These are phyloP conservation scores for Tryphoninae sp. DNA, from an alignment of 2,888 invertebrate species.

Conservation along the genomic window DNA sequence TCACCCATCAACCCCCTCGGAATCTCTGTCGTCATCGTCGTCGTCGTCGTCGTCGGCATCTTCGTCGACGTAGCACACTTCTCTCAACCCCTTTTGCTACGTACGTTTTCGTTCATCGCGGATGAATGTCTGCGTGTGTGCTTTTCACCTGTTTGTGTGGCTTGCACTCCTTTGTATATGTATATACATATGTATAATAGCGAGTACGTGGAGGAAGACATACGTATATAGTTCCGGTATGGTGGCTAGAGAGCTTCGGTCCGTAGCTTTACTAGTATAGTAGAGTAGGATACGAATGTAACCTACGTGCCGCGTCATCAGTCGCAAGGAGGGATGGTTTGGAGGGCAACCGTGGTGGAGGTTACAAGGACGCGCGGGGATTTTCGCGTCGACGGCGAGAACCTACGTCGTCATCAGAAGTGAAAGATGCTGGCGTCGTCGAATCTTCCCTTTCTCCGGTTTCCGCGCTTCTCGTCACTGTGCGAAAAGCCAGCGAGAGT, in stretches of 20 bases:
- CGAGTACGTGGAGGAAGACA: neutral
- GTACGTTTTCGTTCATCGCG: conserved; percentile 52
- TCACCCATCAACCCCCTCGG: conserved; percentile 51
- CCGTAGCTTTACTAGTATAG: conserved; percentile 45
- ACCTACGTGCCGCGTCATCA: conserved; percentile 77
- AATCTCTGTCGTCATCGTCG: conserved; percentile 61
- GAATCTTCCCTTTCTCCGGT: conserved; percentile 75
- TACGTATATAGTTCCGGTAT: conserved; percentile 13
- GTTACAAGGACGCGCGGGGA: conserved; percentile 51
- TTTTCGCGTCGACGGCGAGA: conserved; percentile 65
- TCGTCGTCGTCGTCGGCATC: conserved; percentile 44
- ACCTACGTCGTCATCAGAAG: conserved; percentile 77
- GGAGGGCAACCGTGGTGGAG: neutral
- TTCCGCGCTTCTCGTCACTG: conserved; percentile 37
- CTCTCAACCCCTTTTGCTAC: conserved; percentile 46
- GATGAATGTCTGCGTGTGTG: conserved; percentile 55
- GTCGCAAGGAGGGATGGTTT: conserved; percentile 56
- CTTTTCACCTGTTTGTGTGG: conserved; percentile 49
- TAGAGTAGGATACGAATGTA: conserved; percentile 68
- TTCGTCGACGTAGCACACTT: conserved; percentile 53
- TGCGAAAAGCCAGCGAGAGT: conserved; percentile 71
- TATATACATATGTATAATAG: conserved; percentile 5
- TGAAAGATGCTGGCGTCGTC: conserved; percentile 78
- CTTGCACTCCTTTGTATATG: conserved; percentile 6
- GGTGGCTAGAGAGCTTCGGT: conserved; percentile 51